Percentiles rank a stretch among this genome's conserved stretches.
These are phyloP conservation scores for Bryconaethiops microstoma DNA, from an alignment of 2,797 vertebrate species.

Conservation along the genomic window DNA sequence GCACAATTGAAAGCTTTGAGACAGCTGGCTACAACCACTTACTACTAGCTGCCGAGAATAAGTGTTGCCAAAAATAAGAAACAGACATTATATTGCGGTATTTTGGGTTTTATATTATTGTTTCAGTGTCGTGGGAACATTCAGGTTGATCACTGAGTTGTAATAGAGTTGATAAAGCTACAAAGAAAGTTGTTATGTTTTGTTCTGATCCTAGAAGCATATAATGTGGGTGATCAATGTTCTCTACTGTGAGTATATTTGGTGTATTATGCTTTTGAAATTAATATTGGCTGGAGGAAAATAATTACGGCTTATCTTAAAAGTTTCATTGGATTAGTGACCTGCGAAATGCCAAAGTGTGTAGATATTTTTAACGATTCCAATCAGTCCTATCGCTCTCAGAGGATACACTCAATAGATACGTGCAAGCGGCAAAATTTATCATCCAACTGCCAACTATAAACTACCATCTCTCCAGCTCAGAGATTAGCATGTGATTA, in stretches of 20 bases:
- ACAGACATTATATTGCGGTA: conserved; percentile 11
- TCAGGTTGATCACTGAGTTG: conserved; percentile 16
- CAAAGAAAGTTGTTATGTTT: conserved; percentile 29
- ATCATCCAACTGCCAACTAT: conserved; percentile 80
- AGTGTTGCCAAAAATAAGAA: conserved; percentile 41
- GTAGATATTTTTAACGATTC: conserved; percentile 86
- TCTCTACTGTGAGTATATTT: conserved; percentile 42
- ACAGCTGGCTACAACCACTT: conserved; percentile 38
- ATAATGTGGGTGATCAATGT: conserved; percentile 32
- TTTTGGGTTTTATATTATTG: conserved; percentile 31
- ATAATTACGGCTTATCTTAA: conserved; percentile 75
- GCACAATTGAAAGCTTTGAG: conserved; percentile 48
- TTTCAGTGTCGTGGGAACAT: conserved; percentile 33
- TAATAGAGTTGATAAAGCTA: conserved; percentile 12
- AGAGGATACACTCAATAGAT: conserved; percentile 83
- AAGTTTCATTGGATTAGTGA: conserved; percentile 75
- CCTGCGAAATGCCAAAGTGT: conserved; percentile 77
- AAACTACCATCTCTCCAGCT: conserved; percentile 69
- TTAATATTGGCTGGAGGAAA: conserved; percentile 78
- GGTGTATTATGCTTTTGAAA: conserved; percentile 64
- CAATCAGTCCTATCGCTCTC: conserved; percentile 84
- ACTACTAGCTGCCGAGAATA: conserved; percentile 28
- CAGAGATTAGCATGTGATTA: conserved; percentile 78
- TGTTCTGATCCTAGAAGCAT: conserved; percentile 18
- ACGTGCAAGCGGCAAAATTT: conserved; percentile 80